Percentiles rank a stretch among this genome's conserved stretches.
phyloP scores from a whole-genome alignment of 2,888 invertebrate species.

The Cynaeus angustus region DNA sequence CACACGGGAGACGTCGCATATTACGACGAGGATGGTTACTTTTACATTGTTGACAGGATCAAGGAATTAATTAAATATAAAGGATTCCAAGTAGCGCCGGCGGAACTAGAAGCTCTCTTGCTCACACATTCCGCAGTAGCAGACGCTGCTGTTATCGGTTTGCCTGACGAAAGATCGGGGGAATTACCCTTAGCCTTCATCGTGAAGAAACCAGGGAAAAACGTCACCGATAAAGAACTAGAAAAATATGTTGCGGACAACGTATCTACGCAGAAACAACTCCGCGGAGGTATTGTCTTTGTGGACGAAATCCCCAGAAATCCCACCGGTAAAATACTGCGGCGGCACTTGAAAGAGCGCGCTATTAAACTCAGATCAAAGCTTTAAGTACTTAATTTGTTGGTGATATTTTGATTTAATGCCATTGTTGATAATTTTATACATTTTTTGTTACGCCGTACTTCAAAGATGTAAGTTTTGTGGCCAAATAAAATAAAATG shows the following conservation, averaged over 20 bases:
- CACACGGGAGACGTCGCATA: slow-evolving; percentile 91
- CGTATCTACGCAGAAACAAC: slow-evolving; percentile 76
- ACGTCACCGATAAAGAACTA: slow-evolving; percentile 71
- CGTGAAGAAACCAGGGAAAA: slow-evolving; percentile 76
- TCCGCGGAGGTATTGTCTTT: slow-evolving; percentile 81
- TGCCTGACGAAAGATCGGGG: slow-evolving; percentile 82
- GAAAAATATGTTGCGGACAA: slow-evolving; percentile 72
- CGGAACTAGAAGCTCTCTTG: slow-evolving; percentile 88
- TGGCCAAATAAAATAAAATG: slow-evolving; percentile 14
- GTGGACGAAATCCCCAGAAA: slow-evolving; percentile 80
- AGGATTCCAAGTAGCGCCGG: slow-evolving; percentile 84
- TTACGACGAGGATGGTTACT: slow-evolving; percentile 85
- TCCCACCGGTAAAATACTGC: slow-evolving; percentile 80
- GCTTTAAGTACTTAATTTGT: slow-evolving; percentile 57
- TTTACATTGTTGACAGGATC: slow-evolving; percentile 89
- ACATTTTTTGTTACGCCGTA: slow-evolving; percentile 19
- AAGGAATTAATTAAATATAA: slow-evolving; percentile 96
- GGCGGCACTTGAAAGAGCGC: slow-evolving; percentile 74
- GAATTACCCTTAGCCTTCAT: slow-evolving; percentile 87
- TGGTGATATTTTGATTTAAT: slow-evolving; percentile 22
- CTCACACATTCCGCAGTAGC: slow-evolving; percentile 81
- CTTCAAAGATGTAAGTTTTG: background rate
- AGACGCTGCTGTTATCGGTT: slow-evolving; percentile 89
- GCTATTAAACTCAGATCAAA: slow-evolving; percentile 66
- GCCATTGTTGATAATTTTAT: slow-evolving; percentile 39